Evolutionary conservation across 2,888 invertebrate genomes (phyloP).

Genomic region (Herminia tarsipennalis): DNA sequence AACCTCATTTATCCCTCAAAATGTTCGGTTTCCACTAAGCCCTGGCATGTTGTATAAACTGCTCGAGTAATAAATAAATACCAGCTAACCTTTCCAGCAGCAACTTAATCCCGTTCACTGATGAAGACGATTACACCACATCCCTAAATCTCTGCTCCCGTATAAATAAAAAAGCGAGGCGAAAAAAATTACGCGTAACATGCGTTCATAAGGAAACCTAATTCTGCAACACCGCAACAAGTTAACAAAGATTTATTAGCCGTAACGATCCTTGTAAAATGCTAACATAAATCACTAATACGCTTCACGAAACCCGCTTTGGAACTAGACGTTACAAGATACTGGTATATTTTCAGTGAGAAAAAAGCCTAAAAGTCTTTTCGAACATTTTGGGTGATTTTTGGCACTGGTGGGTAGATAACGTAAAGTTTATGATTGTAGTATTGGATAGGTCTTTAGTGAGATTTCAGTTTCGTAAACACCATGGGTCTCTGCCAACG

Average conservation of each 20-base stretch:
- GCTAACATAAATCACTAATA: constrained; percentile 71
- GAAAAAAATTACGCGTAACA: constrained; percentile 41
- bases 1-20: too few relatives aligned
- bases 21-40: too few relatives aligned
- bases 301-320: constrained; percentile 52
- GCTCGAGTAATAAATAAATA: too few relatives aligned
- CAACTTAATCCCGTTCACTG: constrained; percentile 3
- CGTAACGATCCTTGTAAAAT: constrained; percentile 73
- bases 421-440: neutral
- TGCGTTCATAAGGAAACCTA: constrained; percentile 56
- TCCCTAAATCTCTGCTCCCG: constrained; percentile 23
- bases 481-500: too few relatives aligned
- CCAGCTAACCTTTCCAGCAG: neutral
- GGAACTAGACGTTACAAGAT: constrained; percentile 51
- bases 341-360: constrained; percentile 24
- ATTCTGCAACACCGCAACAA: constrained; percentile 67
- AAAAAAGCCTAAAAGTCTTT: constrained; percentile 11
- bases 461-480: too few relatives aligned
- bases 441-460: neutral
- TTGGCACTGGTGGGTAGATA: neutral
- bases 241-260: constrained; percentile 76
- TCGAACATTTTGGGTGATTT: constrained; percentile 1
- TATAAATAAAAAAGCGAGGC: constrained; percentile 34
- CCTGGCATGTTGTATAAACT: too few relatives aligned
- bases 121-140: constrained; percentile 6